Base-by-base conservation (phyloP, 2,797 vertebrate species). In the Pangasius macronema region DNA sequence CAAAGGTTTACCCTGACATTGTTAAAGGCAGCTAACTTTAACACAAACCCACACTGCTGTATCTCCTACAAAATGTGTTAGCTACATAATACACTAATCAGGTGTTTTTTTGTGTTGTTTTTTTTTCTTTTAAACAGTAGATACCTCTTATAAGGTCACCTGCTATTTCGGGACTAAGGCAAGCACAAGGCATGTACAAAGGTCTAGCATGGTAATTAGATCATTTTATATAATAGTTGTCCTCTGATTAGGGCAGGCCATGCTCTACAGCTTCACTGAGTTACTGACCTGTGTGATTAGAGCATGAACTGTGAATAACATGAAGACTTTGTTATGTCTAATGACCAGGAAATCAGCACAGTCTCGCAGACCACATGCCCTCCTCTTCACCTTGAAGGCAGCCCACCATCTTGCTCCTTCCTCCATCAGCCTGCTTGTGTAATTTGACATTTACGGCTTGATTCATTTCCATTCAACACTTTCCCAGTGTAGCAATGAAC, bases 231-330 rank as follows among this genome's bases (percentile, higher is more conserved):
- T 61, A 59, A 87, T 39, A 33, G 46, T 83, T 39, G 39, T 72
- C 27, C 36, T 84, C 82, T 87, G 87, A 87, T 87, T 87, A 87
- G 82, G 73, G 39, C 63, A 59, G 87, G 39, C 39, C 65, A 13
- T 61, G 82, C 87, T 87, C 82, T 57, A 76, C 86, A 67, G 24
- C 70, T 76, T 36, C 72, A 70, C 51, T 27, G 75, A 87, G 49
- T 36, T 83, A 51, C 87, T 39, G 87, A 84, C 72, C 87, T 80
- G 72, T 68, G 33, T 76, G 82, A 84, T 84, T 87, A 87, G 53
- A 70, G 87, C n/a, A 10, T 84, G 82, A 87, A 80, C 82, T 70
- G 20, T 76, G 86, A 81, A 75, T 46, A 84, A 87, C 63, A 49
- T 68, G 73, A 22, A 79, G 59, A 87, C 65, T 76, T 79, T 79